Percentiles rank a stretch among this genome's conserved stretches.
These are phyloP conservation scores for Oryzias sinensis DNA, from an alignment of 2,797 vertebrate species.

Conservation along the genomic window DNA sequence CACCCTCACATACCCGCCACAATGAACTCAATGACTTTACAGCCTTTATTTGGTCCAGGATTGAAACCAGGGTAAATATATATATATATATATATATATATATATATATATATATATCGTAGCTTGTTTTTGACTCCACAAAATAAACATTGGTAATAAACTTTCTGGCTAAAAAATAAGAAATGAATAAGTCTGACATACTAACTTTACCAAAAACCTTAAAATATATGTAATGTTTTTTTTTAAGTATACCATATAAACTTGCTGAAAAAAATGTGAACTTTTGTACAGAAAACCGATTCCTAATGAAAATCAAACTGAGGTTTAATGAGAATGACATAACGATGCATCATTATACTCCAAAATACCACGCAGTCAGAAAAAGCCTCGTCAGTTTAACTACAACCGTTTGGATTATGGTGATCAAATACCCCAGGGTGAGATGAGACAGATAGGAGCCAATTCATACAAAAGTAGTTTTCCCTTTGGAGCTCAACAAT, in stretches of 20 bases:
- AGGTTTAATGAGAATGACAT: too few relatives aligned
- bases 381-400: constrained; percentile 11
- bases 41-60: constrained; percentile 21
- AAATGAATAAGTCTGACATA: too few relatives aligned
- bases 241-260: too few relatives aligned
- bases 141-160: too few relatives aligned
- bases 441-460: constrained; percentile 19
- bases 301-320: too few relatives aligned
- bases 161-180: too few relatives aligned
- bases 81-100: too few relatives aligned
- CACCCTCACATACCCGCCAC: constrained; percentile 86
- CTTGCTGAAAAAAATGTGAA: too few relatives aligned
- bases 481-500: constrained; percentile 64
- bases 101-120: too few relatives aligned
- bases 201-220: too few relatives aligned
- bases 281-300: too few relatives aligned
- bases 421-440: constrained; percentile 27
- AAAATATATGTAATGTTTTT: too few relatives aligned
- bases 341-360: background rate
- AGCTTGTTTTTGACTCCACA: background rate
- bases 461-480: constrained; percentile 56
- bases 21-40: constrained; percentile 67
- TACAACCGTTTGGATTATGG: constrained; percentile 13
- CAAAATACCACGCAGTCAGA: background rate
- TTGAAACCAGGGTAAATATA: constrained; percentile 40